Evolutionary conservation across 64 coral and sea anemone genomes (phyloP).

Genomic region (Stichodactyla mertensii): DNA sequence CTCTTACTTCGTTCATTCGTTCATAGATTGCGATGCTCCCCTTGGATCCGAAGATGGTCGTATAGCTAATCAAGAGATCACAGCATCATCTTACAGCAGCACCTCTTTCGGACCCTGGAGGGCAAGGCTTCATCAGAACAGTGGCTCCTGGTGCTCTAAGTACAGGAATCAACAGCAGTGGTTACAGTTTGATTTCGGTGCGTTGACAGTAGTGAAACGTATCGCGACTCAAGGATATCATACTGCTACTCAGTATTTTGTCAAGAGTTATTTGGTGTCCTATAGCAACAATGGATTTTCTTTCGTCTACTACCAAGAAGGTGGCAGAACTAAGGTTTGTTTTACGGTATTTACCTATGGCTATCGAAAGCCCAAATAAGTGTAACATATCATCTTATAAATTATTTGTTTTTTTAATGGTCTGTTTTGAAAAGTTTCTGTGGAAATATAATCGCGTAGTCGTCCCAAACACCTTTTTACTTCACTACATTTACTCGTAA

Average conservation of each 20-base stretch:
- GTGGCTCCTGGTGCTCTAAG: constrained; percentile 53
- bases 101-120: constrained; percentile 40
- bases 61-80: constrained; percentile 55
- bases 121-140: constrained; percentile 24
- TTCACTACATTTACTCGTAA: too few relatives aligned
- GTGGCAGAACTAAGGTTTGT: constrained; percentile 40
- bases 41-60: constrained; percentile 79
- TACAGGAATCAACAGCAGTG: constrained; percentile 48
- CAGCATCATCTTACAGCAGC: constrained; percentile 69
- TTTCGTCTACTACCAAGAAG: constrained; percentile 52
- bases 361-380: too few relatives aligned
- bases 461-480: too few relatives aligned
- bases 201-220: constrained; percentile 37
- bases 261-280: constrained; percentile 67
- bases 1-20: too few relatives aligned
- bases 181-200: constrained; percentile 76
- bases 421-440: too few relatives aligned
- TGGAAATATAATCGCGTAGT: too few relatives aligned
- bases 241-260: constrained; percentile 60
- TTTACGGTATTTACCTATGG: neutral
- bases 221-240: constrained; percentile 77
- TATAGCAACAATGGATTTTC: constrained; percentile 62
- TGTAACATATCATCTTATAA: too few relatives aligned
- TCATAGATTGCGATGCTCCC: constrained; percentile 55
- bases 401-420: too few relatives aligned